Percentiles rank a stretch among this genome's conserved stretches.
Conservation (phyloP, 2,797 vertebrate genomes). For the Myotis vivesi region DNA sequence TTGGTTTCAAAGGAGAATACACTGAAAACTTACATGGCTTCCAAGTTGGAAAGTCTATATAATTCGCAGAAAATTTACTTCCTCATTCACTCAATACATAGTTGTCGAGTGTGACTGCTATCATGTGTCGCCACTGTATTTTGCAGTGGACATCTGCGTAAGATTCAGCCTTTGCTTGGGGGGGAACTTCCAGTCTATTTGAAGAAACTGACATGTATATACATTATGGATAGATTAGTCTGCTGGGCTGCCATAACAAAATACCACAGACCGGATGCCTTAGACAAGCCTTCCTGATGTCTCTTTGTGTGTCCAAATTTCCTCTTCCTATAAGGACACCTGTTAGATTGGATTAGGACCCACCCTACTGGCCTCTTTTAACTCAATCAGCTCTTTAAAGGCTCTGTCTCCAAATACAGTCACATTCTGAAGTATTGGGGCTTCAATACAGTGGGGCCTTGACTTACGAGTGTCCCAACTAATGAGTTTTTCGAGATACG, state of each 20-base stretch:
- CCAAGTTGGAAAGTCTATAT: neutral
- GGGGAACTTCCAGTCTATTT: neutral
- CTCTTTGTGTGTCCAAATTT: neutral
- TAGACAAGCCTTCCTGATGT: neutral
- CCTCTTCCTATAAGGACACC: neutral
- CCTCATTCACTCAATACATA: neutral
- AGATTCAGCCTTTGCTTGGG: neutral
- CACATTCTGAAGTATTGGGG: neutral
- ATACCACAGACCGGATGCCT: neutral
- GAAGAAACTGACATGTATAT: neutral
- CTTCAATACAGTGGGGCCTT: too few species aligned
- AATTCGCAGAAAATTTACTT: neutral
- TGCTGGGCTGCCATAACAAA: neutral
- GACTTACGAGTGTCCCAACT: too few species aligned
- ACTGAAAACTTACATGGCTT: neutral
- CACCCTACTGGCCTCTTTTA: neutral
- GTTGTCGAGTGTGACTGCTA: neutral
- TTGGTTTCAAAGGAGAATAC: neutral
- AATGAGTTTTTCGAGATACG: too few species aligned
- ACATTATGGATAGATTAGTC: neutral
- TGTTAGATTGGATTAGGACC: neutral
- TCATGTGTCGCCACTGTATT: neutral
- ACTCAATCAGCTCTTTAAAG: neutral
- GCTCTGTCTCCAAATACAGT: neutral
- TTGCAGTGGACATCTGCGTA: neutral